phyloP scores from a whole-genome alignment of 2,888 invertebrate species.

The Ceramica pisi region DNA sequence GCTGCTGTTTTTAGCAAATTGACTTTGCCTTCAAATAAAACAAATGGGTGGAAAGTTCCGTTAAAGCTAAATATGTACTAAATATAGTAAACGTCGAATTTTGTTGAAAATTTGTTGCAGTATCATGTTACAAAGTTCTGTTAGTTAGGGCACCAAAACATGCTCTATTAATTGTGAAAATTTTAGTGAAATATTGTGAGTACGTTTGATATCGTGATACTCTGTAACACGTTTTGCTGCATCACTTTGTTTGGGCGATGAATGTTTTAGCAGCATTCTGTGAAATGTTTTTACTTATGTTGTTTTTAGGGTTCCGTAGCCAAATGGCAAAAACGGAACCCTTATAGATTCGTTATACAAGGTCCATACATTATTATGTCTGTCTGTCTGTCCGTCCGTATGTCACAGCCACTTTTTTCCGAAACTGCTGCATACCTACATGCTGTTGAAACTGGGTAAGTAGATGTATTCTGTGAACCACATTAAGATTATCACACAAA shows the following conservation, averaged over 20 bases:
- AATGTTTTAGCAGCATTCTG: neutral
- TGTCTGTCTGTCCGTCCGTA: no score
- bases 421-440: no score
- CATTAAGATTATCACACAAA: no score
- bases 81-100: conserved; percentile 51
- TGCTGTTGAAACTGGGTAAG: no score
- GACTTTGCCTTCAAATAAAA: conserved; percentile 60
- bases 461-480: no score
- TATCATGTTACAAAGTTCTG: conserved; percentile 41
- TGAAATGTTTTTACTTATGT: neutral
- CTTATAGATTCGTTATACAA: no score
- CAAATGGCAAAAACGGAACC: no score
- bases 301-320: no score
- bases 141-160: conserved; percentile 26
- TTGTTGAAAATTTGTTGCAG: conserved; percentile 34
- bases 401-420: no score
- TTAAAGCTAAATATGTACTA: conserved; percentile 45
- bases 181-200: conserved; percentile 23
- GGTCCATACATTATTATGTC: no score
- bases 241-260: neutral
- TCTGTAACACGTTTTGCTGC: conserved; percentile 2
- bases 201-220: conserved; percentile 13
- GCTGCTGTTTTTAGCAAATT: conserved; percentile 60
- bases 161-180: conserved; percentile 32
- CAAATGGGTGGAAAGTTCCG: conserved; percentile 49